Evolutionary conservation across 2,797 vertebrate genomes (phyloP).

Genomic region (Gadopsis bispinosus): DNA sequence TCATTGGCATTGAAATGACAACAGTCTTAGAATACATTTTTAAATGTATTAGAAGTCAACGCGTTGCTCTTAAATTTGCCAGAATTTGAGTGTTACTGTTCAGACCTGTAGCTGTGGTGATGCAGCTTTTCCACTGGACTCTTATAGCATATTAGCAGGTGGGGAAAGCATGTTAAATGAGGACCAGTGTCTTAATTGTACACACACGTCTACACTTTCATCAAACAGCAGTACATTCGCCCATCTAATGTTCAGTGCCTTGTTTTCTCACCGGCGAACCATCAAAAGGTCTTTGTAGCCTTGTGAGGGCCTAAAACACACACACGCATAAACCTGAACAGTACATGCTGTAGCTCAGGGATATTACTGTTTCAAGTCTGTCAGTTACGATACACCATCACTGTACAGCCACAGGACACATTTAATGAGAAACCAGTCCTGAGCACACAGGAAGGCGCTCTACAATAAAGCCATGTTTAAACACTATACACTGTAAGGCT

Average conservation of each 20-base stretch:
- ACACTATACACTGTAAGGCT: conserved; percentile 9
- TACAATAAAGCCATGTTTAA: conserved; percentile 22
- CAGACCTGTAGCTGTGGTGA: neutral
- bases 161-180: conserved; percentile 56
- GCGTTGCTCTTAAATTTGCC: neutral
- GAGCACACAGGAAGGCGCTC: conserved; percentile 21
- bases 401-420: conserved; percentile 15
- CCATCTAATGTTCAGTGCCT: conserved; percentile 17
- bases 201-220: conserved; percentile 53
- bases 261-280: conserved; percentile 8
- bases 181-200: conserved; percentile 63
- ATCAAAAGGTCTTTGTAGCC: conserved; percentile 9
- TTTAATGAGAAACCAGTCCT: conserved; percentile 37
- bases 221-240: conserved; percentile 40
- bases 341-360: conserved; percentile 19
- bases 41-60: neutral
- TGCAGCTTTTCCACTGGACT: conserved; percentile 3
- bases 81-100: neutral
- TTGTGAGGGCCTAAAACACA: neutral
- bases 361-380: conserved; percentile 5
- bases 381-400: conserved; percentile 26
- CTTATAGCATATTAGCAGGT: neutral
- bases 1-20: conserved; percentile 11
- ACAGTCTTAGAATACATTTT: neutral
- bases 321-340: neutral